Evolutionary conservation across 2,797 vertebrate genomes (phyloP).

Genomic region (Neoniphon sammara): DNA sequence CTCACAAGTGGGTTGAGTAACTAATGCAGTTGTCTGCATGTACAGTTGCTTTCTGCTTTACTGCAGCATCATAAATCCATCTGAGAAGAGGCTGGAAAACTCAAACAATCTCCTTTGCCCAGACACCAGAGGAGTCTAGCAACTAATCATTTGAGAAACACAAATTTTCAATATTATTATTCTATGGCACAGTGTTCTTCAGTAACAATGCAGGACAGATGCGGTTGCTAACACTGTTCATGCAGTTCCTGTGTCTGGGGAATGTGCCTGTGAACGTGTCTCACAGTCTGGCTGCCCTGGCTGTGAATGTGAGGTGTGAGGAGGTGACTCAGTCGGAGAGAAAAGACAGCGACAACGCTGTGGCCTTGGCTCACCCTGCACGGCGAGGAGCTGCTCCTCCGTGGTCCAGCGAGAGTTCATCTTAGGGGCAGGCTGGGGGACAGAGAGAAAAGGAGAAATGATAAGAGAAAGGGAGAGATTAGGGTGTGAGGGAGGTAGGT

Average conservation of each 20-base stretch:
- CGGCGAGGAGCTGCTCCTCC: slow-evolving; percentile 93
- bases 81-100: not conserved
- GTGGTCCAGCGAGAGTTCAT: slow-evolving; percentile 94
- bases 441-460: slow-evolving; percentile 6
- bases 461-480: slow-evolving; percentile 14
- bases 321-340: slow-evolving; percentile 8
- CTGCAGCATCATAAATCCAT: not conserved
- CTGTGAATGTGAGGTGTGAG: slow-evolving; percentile 12
- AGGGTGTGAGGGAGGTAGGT: not conserved
- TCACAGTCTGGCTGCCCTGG: not conserved
- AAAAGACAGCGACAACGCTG: slow-evolving; percentile 2
- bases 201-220: not conserved
- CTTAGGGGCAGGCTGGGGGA: slow-evolving; percentile 84
- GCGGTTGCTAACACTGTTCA: not conserved
- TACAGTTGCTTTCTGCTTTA: not conserved
- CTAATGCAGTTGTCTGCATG: no score
- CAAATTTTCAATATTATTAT: no score
- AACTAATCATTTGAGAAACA: no score
- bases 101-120: no score
- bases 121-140: no score
- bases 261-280: slow-evolving; percentile 30
- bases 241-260: slow-evolving; percentile 1
- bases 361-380: slow-evolving; percentile 87
- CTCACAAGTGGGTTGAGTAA: no score
- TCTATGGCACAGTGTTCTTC: no score